These are phyloP conservation scores for Coelopa frigida DNA, from an alignment of 1,140 invertebrate genomes.

Conservation along the genomic window DNA sequence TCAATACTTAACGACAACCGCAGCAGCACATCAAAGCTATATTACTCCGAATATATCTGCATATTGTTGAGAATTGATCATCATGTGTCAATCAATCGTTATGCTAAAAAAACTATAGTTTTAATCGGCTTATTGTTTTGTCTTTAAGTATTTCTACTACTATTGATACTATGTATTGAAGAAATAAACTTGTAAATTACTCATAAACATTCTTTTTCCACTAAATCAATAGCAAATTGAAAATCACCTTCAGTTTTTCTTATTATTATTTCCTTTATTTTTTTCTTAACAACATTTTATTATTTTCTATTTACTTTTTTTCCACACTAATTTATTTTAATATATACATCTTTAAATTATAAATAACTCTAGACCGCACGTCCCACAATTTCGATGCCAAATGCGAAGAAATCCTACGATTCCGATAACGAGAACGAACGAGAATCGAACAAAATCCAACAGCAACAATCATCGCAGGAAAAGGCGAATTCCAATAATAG, in stretches of 20 bases:
- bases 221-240: not conserved
- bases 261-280: not conserved
- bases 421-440: constrained; percentile 8
- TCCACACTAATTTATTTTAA: constrained; percentile 7
- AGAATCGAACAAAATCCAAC: constrained; percentile 1
- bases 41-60: too few relatives aligned
- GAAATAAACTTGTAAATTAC: not conserved
- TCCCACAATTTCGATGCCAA: constrained; percentile 48
- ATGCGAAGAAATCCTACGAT: constrained; percentile 22
- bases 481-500: constrained; percentile 1
- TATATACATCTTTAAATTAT: constrained; percentile 6
- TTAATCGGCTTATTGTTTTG: too few relatives aligned
- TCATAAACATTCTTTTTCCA: not conserved
- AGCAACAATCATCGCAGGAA: constrained; percentile 3
- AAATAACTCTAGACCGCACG: constrained; percentile 23
- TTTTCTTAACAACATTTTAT: not conserved
- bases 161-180: too few relatives aligned
- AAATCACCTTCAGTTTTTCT: not conserved
- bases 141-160: too few relatives aligned
- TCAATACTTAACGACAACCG: too few relatives aligned
- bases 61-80: too few relatives aligned
- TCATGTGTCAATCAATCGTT: too few relatives aligned
- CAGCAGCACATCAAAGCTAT: too few relatives aligned
- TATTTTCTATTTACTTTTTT: constrained; percentile 1
- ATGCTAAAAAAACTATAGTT: too few relatives aligned